phyloP scores from a whole-genome alignment of 1,140 invertebrate genomes.

The Diuraphis noxia region DNA sequence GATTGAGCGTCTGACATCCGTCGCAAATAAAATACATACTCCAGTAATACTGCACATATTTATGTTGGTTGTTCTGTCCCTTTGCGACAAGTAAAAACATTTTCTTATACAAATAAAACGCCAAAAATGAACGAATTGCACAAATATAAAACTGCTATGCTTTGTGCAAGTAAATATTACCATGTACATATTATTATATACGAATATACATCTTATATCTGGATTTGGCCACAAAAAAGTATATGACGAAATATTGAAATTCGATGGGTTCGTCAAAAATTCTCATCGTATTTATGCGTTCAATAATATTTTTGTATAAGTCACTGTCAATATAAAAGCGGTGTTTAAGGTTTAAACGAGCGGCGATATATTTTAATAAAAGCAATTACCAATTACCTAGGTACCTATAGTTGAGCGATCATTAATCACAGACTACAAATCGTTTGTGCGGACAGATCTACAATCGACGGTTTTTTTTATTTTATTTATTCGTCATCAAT shows the following conservation, averaged over 20 bases:
- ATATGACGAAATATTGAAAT: neutral
- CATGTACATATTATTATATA: neutral
- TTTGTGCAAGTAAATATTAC: neutral
- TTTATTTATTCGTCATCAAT: neutral
- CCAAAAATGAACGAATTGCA: neutral
- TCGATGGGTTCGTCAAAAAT: neutral
- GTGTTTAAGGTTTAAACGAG: neutral
- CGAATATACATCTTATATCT: neutral
- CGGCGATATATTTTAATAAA: neutral
- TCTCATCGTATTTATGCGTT: neutral
- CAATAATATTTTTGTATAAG: neutral
- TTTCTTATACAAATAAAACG: neutral
- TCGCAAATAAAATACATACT: neutral
- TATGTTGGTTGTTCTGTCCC: neutral
- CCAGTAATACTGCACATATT: too few species aligned
- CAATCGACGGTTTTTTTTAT: neutral
- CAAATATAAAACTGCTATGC: neutral
- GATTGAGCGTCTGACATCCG: conserved; percentile 15
- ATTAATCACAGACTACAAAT: neutral
- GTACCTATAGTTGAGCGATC: neutral
- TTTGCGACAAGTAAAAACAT: neutral
- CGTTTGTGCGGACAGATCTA: neutral
- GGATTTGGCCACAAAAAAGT: neutral
- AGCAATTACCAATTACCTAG: too few species aligned
- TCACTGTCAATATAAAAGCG: neutral